A percentile compares a stretch with the other conserved stretches of the same genome.
phyloP scores from a whole-genome alignment of 2,888 invertebrate genomes.

The Cinara cedri region DNA sequence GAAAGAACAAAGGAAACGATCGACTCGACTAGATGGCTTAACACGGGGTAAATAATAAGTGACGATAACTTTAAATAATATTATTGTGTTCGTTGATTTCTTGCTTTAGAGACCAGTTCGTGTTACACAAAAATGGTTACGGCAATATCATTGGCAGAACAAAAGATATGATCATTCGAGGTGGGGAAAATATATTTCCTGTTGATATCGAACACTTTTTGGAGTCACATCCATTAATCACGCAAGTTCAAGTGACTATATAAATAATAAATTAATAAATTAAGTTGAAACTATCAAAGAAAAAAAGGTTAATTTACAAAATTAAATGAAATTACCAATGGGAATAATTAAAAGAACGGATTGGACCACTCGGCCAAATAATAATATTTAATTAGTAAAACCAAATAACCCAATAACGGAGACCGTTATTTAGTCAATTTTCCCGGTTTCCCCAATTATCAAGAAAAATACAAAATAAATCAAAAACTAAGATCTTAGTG shows the following conservation, averaged over 20 bases:
- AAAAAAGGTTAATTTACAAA: too few relatives aligned
- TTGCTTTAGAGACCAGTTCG: slow-evolving; percentile 74
- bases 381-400: too few relatives aligned
- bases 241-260: slow-evolving; percentile 73
- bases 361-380: too few relatives aligned
- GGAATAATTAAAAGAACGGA: too few relatives aligned
- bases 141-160: slow-evolving; percentile 60
- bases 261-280: not conserved
- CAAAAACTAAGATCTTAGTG: too few relatives aligned
- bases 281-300: too few relatives aligned
- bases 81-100: not conserved
- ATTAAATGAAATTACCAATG: too few relatives aligned
- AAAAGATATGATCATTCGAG: slow-evolving; percentile 61
- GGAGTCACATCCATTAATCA: slow-evolving; percentile 74
- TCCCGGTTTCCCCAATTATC: too few relatives aligned
- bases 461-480: too few relatives aligned
- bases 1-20: slow-evolving; percentile 75
- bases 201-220: slow-evolving; percentile 80
- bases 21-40: slow-evolving; percentile 76
- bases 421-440: not conserved
- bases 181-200: slow-evolving; percentile 71
- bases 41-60: slow-evolving; percentile 70
- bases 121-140: slow-evolving; percentile 66
- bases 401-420: too few relatives aligned
- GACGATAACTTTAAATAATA: not conserved